Evolutionary conservation across 2,888 invertebrate species (phyloP), one percentile per base, ranked within the genome.

Genomic region (Celastrina argiolus): DNA sequence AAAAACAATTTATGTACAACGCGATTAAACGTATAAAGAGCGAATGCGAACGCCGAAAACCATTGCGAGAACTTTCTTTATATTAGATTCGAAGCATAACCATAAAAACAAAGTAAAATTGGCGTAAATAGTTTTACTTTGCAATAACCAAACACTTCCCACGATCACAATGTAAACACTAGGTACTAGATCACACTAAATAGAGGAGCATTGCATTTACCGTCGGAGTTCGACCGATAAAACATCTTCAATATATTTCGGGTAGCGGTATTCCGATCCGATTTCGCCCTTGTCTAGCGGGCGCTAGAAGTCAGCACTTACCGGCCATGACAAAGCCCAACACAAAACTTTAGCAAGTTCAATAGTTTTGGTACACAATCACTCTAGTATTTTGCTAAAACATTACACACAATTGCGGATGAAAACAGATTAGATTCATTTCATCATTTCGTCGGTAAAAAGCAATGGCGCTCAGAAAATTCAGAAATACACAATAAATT

Each of bases 281-380:
- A 88, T 90, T 89, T 91, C 91, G 90, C 90, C 91, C 91, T 91
- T 92, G 89, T 89, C 83, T 88, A 88, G 82, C 86, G 88, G 88
- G 88, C 87, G 87, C 88, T 85, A 90, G 91, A 91, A 91, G 90
- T 91, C 91, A 88, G 90, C 91, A 94, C 94, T 94, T 94, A 94
- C 94, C 94, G 94, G 95, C 95, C 95, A 95, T 95, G 94, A 94
- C 94, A 94, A 93, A 93, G 87, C 89, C 91, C 90, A 90, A 91
- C 91, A 90, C 90, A 87, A 88, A 88, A 89, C 88, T 89, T 84
- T 86, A 85, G 83, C 84, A 87, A 90, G 87, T 90, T 88, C 82
- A 74, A 90, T 84, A 90, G 87, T 91, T 86, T 87, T 83, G 85
- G 76, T 81, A 83, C 91, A 91, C 91, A 89, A 87, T 85, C 90